phyloP scores from a whole-genome alignment of 2,113 vertebrate genomes.

The Tenrec ecaudatus region DNA sequence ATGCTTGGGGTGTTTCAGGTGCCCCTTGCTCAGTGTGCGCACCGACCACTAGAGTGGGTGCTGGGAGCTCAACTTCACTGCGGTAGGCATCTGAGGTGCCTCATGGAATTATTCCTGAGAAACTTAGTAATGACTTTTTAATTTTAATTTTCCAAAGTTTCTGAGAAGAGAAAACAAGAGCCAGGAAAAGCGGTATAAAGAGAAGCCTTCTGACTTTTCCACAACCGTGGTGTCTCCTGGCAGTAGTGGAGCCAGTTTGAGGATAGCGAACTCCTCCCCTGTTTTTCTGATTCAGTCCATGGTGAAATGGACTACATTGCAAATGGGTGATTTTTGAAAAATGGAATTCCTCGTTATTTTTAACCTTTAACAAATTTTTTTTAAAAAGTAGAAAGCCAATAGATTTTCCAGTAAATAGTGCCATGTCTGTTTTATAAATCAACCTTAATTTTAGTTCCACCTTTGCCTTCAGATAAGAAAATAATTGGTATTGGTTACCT shows the following conservation, averaged over 20 bases:
- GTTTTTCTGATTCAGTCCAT: background rate
- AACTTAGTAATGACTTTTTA: background rate
- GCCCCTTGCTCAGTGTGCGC: background rate
- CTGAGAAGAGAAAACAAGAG: conserved; percentile 11
- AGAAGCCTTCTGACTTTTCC: conserved; percentile 13
- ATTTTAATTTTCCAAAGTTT: background rate
- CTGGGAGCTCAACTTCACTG: background rate
- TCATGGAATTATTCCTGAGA: conserved; percentile 1
- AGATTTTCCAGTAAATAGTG: conserved; percentile 19
- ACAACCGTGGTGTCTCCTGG: background rate
- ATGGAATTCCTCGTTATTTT: background rate
- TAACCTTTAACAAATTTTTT: background rate
- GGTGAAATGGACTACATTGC: background rate
- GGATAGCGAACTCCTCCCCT: background rate
- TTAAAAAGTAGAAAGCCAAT: background rate
- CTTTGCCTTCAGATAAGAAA: conserved; percentile 22
- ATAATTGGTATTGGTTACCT: background rate
- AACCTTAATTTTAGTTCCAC: conserved; percentile 14
- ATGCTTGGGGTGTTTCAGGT: background rate
- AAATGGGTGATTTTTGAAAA: conserved; percentile 52
- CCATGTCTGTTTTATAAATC: conserved; percentile 49
- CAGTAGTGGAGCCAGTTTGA: background rate
- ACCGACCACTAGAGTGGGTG: background rate
- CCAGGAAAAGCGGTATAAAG: background rate
- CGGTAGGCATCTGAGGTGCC: background rate